A percentile compares a stretch with the other conserved stretches of the same genome.
Evolutionary conservation across 2,888 invertebrate species (phyloP).

Genomic region (Campopleginae sp.): DNA sequence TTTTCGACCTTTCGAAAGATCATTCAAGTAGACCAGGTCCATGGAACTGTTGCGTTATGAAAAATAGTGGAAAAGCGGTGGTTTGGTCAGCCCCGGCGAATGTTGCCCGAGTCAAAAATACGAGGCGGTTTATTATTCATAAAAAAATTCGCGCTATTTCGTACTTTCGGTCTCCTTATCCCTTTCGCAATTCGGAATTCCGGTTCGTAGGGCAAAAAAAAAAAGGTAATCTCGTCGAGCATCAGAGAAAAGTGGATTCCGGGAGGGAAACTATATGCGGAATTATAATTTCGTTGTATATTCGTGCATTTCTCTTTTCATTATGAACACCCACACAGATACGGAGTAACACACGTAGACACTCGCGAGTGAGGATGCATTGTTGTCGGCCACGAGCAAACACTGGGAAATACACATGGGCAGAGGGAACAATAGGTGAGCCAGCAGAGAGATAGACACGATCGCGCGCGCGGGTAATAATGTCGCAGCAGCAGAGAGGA

Average conservation of each 20-base stretch:
- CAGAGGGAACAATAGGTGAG: slow-evolving; percentile 37
- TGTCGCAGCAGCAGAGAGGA: neutral
- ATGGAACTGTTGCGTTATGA: neutral
- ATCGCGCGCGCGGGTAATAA: slow-evolving; percentile 6
- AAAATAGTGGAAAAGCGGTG: neutral
- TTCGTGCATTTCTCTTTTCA: slow-evolving; percentile 26
- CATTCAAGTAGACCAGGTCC: neutral
- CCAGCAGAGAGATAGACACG: slow-evolving; percentile 24
- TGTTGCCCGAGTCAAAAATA: neutral
- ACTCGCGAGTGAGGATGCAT: slow-evolving; percentile 9
- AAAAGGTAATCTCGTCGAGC: slow-evolving; percentile 7
- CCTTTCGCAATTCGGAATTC: neutral
- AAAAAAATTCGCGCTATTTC: neutral
- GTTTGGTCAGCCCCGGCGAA: neutral
- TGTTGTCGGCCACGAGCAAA: slow-evolving; percentile 20
- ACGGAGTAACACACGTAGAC: neutral
- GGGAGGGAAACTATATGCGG: neutral
- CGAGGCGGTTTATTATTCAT: slow-evolving; percentile 3
- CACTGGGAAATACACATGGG: slow-evolving; percentile 28
- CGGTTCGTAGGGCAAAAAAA: neutral
- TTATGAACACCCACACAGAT: slow-evolving; percentile 17
- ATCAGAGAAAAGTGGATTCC: neutral
- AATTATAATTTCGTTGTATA: slow-evolving; percentile 23
- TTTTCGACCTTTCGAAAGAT: slow-evolving; percentile 39
- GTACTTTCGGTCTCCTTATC: neutral